Conservation (phyloP, 2,888 invertebrate genomes). For the Melieria picta region DNA sequence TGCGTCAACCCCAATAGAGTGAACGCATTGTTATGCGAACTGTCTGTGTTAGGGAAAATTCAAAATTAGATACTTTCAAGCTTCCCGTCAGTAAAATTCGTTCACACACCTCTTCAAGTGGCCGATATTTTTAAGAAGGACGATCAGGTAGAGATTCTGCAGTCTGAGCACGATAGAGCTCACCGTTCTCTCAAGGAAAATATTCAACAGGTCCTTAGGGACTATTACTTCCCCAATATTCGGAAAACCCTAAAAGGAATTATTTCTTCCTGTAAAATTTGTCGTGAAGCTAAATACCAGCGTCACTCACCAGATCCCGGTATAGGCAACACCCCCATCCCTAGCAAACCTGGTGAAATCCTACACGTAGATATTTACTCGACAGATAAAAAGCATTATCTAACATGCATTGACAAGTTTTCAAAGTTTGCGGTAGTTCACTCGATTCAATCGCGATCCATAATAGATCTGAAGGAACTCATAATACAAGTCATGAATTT, state of each 20-base stretch:
- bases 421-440: conserved; percentile 30
- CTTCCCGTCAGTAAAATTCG: background rate
- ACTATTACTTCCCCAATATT: conserved; percentile 30
- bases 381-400: conserved; percentile 27
- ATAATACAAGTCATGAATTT: background rate
- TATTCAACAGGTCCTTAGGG: conserved; percentile 16
- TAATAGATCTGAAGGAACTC: background rate
- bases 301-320: conserved; percentile 17
- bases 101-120: background rate
- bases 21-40: background rate
- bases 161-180: conserved; percentile 25
- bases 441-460: background rate
- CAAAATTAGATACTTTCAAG: background rate
- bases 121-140: too few relatives aligned
- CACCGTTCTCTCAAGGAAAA: conserved; percentile 32
- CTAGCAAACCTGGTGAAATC: conserved; percentile 22
- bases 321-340: conserved; percentile 20
- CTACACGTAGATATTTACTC: conserved; percentile 30
- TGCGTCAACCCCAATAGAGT: background rate
- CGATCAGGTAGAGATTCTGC: conserved; percentile 23
- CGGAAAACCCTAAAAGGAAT: conserved; percentile 13
- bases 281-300: conserved; percentile 23
- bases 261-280: conserved; percentile 24
- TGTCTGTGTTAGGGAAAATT: background rate
- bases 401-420: conserved; percentile 36